Conservation (phyloP, 2,113 vertebrate genomes). For the Notarius quadriscutis region DNA sequence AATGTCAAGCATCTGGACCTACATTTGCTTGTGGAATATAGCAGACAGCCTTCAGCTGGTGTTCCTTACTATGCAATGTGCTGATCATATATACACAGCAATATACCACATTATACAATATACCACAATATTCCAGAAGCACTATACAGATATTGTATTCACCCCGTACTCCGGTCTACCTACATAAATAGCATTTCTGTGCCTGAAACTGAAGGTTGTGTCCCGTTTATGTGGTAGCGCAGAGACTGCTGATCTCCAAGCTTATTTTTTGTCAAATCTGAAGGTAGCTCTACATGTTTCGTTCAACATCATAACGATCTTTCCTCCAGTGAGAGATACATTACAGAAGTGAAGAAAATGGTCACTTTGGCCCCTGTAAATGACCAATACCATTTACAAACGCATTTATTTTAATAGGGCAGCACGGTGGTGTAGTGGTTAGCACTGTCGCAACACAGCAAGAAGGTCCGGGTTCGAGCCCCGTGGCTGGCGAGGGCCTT, state of each 20-base stretch:
- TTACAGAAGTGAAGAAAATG: neutral
- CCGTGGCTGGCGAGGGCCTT: too few relatives aligned
- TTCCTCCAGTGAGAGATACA: neutral
- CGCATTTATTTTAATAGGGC: too few relatives aligned
- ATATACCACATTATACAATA: neutral
- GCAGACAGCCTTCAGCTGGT: constrained; percentile 42
- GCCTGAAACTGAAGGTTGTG: neutral
- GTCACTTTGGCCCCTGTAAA: neutral
- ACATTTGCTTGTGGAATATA: constrained; percentile 57
- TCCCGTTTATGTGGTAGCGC: neutral
- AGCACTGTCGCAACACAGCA: too few relatives aligned
- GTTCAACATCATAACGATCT: neutral
- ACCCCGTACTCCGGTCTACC: neutral
- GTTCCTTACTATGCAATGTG: neutral
- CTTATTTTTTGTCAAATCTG: neutral
- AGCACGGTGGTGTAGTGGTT: too few relatives aligned
- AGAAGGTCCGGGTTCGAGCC: too few relatives aligned
- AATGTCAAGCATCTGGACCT: constrained; percentile 61
- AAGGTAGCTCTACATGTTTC: neutral
- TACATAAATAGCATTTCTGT: neutral
- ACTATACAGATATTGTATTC: neutral
- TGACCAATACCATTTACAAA: neutral
- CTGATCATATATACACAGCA: neutral
- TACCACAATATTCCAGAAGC: neutral
- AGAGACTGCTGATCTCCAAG: neutral